phyloP scores from a whole-genome alignment of 2,888 invertebrate species.

The Cheilosia grossa region DNA sequence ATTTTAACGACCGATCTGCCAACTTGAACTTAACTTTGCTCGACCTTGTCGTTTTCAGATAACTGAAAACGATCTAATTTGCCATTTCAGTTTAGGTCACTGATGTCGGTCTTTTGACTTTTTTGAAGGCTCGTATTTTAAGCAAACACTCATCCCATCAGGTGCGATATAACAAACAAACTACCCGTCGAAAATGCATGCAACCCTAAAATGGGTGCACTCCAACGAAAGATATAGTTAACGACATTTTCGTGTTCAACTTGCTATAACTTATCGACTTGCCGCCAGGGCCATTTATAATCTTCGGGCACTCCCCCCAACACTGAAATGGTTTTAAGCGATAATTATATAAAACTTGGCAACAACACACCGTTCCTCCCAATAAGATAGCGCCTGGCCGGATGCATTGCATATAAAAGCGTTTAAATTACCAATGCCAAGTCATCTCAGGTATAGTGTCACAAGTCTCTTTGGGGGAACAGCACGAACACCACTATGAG shows the following conservation, averaged over 20 bases:
- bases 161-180: background rate
- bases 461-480: constrained; percentile 3
- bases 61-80: too few species aligned
- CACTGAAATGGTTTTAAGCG: constrained; percentile 56
- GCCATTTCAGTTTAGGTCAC: too few species aligned
- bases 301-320: constrained; percentile 47
- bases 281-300: constrained; percentile 15
- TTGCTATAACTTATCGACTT: background rate
- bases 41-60: too few species aligned
- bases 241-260: constrained; percentile 52
- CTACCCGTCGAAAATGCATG: background rate
- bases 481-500: constrained; percentile 28
- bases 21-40: too few species aligned
- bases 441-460: constrained; percentile 48
- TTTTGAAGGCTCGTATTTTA: background rate
- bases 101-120: too few species aligned
- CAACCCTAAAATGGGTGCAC: constrained; percentile 8
- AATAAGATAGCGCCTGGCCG: constrained; percentile 13
- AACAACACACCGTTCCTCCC: constrained; percentile 9
- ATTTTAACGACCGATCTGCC: too few species aligned
- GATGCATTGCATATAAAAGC: constrained; percentile 39
- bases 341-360: background rate
- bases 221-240: constrained; percentile 18
- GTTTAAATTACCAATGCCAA: background rate
- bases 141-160: background rate